Evolutionary conservation across 2,888 invertebrate genomes (phyloP).

Genomic region (Drosophila suboccidentalis): DNA sequence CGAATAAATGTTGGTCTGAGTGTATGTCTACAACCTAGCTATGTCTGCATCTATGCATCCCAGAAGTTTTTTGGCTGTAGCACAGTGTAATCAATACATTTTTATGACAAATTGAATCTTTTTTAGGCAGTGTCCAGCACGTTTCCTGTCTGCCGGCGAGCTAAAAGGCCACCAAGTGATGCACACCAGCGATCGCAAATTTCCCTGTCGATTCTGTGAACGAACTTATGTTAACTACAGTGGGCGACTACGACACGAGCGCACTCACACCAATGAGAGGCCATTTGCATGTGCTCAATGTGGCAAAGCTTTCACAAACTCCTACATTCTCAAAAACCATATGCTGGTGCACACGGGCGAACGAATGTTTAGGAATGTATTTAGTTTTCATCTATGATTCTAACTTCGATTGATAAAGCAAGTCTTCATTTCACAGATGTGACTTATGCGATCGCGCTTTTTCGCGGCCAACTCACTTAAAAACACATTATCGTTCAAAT

Average conservation of each 20-base stretch:
- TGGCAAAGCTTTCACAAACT: slow-evolving; percentile 78
- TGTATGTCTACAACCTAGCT: too few species aligned
- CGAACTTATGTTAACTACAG: slow-evolving; percentile 80
- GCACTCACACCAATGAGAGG: slow-evolving; percentile 81
- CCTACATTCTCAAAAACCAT: slow-evolving; percentile 82
- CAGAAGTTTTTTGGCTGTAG: too few species aligned
- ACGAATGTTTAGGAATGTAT: slow-evolving; percentile 72
- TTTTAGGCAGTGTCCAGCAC: slow-evolving; percentile 78
- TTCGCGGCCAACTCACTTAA: slow-evolving; percentile 82
- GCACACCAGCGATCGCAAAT: slow-evolving; percentile 80
- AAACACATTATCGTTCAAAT: slow-evolving; percentile 82
- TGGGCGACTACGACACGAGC: slow-evolving; percentile 78
- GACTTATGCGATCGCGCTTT: slow-evolving; percentile 83
- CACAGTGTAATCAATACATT: too few species aligned
- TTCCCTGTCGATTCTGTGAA: slow-evolving; percentile 76
- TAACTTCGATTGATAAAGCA: not conserved
- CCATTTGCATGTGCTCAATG: slow-evolving; percentile 78
- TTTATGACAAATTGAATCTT: not conserved
- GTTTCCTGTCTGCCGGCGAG: slow-evolving; percentile 79
- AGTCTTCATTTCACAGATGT: slow-evolving; percentile 64
- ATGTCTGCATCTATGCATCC: too few species aligned
- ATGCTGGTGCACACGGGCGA: slow-evolving; percentile 82
- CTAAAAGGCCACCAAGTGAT: slow-evolving; percentile 79
- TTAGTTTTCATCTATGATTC: not conserved
- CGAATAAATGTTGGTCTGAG: too few species aligned